Conservation (phyloP, 2,797 vertebrate genomes). For the Catamblyrhynchus diadema region DNA sequence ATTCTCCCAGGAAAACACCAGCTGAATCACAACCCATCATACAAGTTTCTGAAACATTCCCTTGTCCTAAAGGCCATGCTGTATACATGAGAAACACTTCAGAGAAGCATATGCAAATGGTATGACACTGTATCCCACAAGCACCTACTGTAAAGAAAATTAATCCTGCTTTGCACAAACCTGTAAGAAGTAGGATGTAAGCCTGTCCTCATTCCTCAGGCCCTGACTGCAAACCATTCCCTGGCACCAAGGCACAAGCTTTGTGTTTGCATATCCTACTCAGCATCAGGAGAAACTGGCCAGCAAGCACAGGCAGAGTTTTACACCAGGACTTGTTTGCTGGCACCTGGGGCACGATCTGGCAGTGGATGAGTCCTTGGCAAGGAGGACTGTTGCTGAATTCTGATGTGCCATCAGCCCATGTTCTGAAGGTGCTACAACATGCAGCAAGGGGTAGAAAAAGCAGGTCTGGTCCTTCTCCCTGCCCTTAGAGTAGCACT, state of each 20-base stretch:
- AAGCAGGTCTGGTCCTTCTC: neutral
- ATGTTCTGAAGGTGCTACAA: neutral
- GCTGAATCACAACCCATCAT: neutral
- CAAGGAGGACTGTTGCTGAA: neutral
- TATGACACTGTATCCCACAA: neutral
- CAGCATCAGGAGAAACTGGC: accelerated
- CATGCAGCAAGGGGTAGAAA: neutral
- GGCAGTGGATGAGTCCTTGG: neutral
- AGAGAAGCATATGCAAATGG: neutral
- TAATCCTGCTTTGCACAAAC: neutral
- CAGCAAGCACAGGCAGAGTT: neutral
- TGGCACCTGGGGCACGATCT: neutral
- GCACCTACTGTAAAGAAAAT: neutral
- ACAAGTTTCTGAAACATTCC: neutral
- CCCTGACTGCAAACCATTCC: neutral
- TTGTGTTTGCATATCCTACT: neutral
- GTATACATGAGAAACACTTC: neutral
- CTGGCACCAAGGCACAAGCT: neutral
- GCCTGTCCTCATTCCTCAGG: neutral
- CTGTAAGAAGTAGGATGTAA: neutral
- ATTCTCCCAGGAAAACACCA: neutral
- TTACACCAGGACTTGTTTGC: neutral
- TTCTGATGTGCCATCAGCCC: neutral
- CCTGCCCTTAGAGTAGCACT: neutral
- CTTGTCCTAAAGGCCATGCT: neutral